Conservation (phyloP, 1,140 invertebrate genomes). For the Manduca sexta region DNA sequence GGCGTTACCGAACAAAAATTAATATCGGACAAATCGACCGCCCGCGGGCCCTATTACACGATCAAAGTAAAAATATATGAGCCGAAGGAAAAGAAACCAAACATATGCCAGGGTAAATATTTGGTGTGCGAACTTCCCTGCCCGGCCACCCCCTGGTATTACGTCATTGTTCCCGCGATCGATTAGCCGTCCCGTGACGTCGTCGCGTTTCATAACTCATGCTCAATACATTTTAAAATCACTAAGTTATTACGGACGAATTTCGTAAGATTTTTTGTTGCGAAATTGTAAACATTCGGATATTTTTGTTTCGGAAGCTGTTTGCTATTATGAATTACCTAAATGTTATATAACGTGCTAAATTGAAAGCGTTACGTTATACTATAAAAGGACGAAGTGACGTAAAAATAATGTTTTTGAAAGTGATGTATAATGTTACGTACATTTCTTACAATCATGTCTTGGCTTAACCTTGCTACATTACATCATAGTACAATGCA, state of each 20-base stretch:
- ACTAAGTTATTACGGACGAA: conserved; percentile 4
- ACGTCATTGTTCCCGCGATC: conserved; percentile 66
- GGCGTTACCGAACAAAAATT: conserved; percentile 43
- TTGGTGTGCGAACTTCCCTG: conserved; percentile 40
- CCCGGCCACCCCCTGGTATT: conserved; percentile 35
- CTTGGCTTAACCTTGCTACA: too few relatives aligned
- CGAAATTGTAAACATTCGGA: too few relatives aligned
- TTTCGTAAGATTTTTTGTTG: conserved; percentile 5
- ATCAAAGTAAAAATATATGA: conserved; percentile 69
- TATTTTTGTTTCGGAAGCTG: background rate
- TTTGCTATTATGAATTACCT: too few relatives aligned
- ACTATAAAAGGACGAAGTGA: too few relatives aligned
- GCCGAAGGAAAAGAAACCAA: conserved; percentile 68
- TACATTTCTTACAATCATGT: too few relatives aligned
- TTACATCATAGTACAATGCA: too few relatives aligned
- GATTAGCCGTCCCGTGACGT: conserved; percentile 61
- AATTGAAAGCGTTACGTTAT: too few relatives aligned
- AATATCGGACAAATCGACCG: conserved; percentile 57
- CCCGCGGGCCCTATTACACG: conserved; percentile 52
- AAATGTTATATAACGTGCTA: too few relatives aligned
- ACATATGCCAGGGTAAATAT: conserved; percentile 66
- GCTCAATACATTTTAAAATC: conserved; percentile 24
- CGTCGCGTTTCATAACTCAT: conserved; percentile 40
- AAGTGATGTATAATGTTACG: too few relatives aligned
- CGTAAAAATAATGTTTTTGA: too few relatives aligned